Evolutionary conservation across 2,797 vertebrate species (phyloP), one percentile per base, ranked within the genome.

Genomic region (Chloroceryle amazona): DNA sequence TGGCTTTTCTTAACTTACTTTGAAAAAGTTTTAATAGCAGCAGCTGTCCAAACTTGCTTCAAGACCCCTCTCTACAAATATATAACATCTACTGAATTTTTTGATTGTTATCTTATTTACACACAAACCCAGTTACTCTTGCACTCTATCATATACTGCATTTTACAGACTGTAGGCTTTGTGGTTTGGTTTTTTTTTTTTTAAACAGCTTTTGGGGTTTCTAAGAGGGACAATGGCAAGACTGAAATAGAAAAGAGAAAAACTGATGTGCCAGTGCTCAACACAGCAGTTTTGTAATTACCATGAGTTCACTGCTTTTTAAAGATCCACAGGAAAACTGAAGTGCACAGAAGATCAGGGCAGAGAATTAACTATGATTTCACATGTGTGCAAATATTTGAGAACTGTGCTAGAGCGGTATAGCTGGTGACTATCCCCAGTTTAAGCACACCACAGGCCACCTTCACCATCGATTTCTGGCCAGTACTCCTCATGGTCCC

Each of bases 1-100:
- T 23, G 28, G 17, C 7, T 76, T 89, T 94, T 86, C 74, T 29
- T 55, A 96, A 86, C 72, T 65, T 66, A 61, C 63, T 94, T 96
- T 90, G 94, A 75, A 96, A 92, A 90, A 87, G 39, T 67, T 90
- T 96, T 92, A 91, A 90, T 62, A 85, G 91, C 87, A 92, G 57
- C 95, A 97, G 86, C 97, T 98, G 96, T 96, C 63, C 93, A 98
- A 98, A 97, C 91, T 97, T n/a, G 35, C 86, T 66, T 58, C 44
- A 70, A 78, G 95, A 87, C 25, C 33, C 46, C 73, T 85, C 74
- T 92, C 76, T 54, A 86, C 58, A 90, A 97, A 97, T 90, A 91
- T 47, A 88, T 41, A 78, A 79, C 58, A 52, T 81, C 74, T 87
- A 86, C 85, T 65, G 16, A 71, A 70, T 44, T 80, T 94, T 91